phyloP scores from a whole-genome alignment of 2,888 invertebrate genomes.

The Phalera bucephala region DNA sequence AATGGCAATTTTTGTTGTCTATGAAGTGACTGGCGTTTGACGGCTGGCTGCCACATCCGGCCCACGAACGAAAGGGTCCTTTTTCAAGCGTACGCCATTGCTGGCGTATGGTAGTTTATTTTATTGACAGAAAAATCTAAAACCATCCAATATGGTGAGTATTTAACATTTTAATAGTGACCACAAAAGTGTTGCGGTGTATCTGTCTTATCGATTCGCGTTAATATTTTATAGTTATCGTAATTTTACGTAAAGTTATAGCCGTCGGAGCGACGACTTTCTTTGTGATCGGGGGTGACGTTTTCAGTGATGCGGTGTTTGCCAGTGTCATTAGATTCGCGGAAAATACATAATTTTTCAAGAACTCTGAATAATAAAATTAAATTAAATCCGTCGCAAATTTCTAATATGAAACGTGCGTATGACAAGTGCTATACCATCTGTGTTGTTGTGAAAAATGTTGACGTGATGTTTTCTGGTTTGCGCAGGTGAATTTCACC shows the following conservation, averaged over 20 bases:
- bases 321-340: conserved; percentile 40
- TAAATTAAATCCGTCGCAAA: conserved; percentile 5
- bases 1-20: no score
- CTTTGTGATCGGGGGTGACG: conserved; percentile 76
- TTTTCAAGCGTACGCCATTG: conserved; percentile 94
- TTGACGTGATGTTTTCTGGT: conserved; percentile 60
- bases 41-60: conserved; percentile 64
- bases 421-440: conserved; percentile 47
- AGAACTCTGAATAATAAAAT: neutral
- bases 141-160: conserved; percentile 93
- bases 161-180: conserved; percentile 54
- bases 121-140: conserved; percentile 88
- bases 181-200: conserved; percentile 49
- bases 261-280: conserved; percentile 47
- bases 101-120: conserved; percentile 91
- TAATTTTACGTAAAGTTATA: conserved; percentile 35
- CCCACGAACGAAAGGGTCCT: conserved; percentile 73
- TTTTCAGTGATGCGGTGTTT: conserved; percentile 61
- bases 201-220: conserved; percentile 44
- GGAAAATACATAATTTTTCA: conserved; percentile 9
- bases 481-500: conserved; percentile 98
- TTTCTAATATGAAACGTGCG: conserved; percentile 57
- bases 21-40: conserved; percentile 38
- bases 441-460: conserved; percentile 60
- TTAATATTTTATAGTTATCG: conserved; percentile 57